These are phyloP conservation scores for Cheirogaleus major DNA, from an alignment of 2,797 vertebrate genomes.

Conservation along the genomic window DNA sequence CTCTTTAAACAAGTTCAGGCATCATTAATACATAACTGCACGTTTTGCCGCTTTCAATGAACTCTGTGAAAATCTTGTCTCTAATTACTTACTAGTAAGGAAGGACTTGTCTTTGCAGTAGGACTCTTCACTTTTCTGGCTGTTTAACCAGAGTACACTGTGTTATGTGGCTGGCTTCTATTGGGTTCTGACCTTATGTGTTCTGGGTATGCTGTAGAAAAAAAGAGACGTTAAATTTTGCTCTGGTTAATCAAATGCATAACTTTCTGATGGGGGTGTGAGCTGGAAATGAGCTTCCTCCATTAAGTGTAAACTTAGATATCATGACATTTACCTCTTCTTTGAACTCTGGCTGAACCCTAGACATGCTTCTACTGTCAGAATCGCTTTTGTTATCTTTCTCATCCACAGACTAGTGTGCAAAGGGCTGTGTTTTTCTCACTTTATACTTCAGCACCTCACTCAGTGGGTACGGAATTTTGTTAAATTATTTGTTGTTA, in stretches of 20 bases:
- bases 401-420: not conserved
- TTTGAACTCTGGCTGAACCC: not conserved
- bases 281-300: conserved; percentile 7
- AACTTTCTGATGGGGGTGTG: not conserved
- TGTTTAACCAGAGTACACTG: not conserved
- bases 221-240: not conserved
- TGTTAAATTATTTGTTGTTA: conserved; percentile 42
- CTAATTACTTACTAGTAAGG: not conserved
- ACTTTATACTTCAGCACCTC: not conserved
- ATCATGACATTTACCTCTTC: not conserved
- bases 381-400: not conserved
- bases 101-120: not conserved
- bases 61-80: not conserved
- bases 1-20: not conserved
- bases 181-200: not conserved
- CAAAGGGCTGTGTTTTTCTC: not conserved
- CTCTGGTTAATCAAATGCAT: conserved; percentile 2
- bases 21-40: not conserved
- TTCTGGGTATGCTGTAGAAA: not conserved
- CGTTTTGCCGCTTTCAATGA: not conserved
- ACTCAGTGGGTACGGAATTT: not conserved
- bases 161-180: conserved; percentile 51
- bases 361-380: not conserved
- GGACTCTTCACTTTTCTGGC: not conserved
- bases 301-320: not conserved